These are phyloP conservation scores for Sisyra terminalis DNA, from an alignment of 2,888 invertebrate species.

Conservation along the genomic window DNA sequence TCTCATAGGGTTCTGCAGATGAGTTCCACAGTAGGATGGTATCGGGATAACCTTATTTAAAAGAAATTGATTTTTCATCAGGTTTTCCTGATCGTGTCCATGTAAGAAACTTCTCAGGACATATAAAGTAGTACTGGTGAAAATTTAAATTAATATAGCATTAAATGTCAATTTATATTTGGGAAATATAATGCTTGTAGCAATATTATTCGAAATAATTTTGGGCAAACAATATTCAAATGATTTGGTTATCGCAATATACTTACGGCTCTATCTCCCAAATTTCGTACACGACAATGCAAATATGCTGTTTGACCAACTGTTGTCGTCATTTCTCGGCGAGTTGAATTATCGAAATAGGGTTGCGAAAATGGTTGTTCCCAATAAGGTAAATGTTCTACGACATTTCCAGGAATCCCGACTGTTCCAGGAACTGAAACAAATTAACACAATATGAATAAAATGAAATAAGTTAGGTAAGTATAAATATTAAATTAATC, in stretches of 20 bases:
- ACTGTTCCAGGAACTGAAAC: background rate
- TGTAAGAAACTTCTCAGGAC: too few relatives aligned
- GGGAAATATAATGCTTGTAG: too few relatives aligned
- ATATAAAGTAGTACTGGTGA: too few relatives aligned
- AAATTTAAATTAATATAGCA: background rate
- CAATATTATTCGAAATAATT: background rate
- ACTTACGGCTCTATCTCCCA: conserved; percentile 79
- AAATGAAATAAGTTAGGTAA: too few relatives aligned
- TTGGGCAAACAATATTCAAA: too few relatives aligned
- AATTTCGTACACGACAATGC: conserved; percentile 71
- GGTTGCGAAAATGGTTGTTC: conserved; percentile 67
- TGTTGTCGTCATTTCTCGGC: conserved; percentile 69
- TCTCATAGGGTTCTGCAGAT: too few relatives aligned
- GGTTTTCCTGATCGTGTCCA: too few relatives aligned
- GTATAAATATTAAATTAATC: too few relatives aligned
- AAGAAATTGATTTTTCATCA: too few relatives aligned
- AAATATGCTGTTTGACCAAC: conserved; percentile 76
- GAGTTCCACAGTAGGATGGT: too few relatives aligned
- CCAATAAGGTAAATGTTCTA: conserved; percentile 24
- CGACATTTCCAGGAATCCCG: conserved; percentile 3
- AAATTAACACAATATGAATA: background rate
- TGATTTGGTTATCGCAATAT: too few relatives aligned
- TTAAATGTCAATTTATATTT: background rate
- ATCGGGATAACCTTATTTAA: too few relatives aligned
- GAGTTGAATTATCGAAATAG: conserved; percentile 77